phyloP scores from a whole-genome alignment of 1,140 invertebrate species.

The Pristionchus pacificus region DNA sequence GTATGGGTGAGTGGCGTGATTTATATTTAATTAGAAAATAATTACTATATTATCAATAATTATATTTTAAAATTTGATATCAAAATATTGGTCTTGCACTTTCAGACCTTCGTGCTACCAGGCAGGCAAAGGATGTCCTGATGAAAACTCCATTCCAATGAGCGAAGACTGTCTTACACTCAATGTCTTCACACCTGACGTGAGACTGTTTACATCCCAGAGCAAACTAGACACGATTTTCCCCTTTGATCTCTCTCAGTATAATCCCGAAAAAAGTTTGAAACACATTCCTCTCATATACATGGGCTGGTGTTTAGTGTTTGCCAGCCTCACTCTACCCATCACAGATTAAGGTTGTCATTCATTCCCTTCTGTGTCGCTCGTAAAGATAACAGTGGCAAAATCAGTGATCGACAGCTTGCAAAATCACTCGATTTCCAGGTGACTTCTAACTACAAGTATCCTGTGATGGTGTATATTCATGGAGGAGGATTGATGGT shows the following conservation, averaged over 20 bases:
- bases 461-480: constrained; percentile 77
- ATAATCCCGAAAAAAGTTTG: too few species aligned
- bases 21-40: too few species aligned
- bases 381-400: too few species aligned
- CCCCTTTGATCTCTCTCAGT: too few species aligned
- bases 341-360: too few species aligned
- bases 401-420: too few species aligned
- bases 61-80: too few species aligned
- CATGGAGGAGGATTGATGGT: constrained; percentile 74
- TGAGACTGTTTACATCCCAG: constrained; percentile 60
- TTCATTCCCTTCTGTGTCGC: too few species aligned
- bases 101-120: neutral
- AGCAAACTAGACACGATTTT: too few species aligned
- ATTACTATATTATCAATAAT: too few species aligned
- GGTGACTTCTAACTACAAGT: neutral
- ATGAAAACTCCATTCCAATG: constrained; percentile 61
- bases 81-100: neutral
- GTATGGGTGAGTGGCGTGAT: constrained; percentile 8
- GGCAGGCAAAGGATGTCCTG: neutral
- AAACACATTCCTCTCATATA: too few species aligned
- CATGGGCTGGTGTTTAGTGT: neutral
- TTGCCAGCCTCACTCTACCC: neutral
- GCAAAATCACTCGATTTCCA: neutral
- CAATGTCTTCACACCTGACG: constrained; percentile 78
- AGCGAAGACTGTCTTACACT: constrained; percentile 86